Evolutionary conservation across 2,888 invertebrate genomes (phyloP).

Genomic region (Ophion costatus): DNA sequence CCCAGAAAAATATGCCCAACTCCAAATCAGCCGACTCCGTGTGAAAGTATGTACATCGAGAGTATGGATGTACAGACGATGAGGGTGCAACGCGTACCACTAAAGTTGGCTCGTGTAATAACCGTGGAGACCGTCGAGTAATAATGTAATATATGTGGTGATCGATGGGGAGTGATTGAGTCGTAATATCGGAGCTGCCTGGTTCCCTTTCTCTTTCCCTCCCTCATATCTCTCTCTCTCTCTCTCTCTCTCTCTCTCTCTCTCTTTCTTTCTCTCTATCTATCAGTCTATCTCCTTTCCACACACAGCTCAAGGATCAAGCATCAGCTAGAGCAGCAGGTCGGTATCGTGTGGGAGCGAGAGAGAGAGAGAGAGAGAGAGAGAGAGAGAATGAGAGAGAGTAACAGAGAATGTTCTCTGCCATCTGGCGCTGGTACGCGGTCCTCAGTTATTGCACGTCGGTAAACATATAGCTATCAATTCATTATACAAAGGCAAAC

Average conservation of each 20-base stretch:
- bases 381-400: conserved; percentile 22
- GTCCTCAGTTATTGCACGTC: conserved; percentile 76
- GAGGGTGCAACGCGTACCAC: conserved; percentile 39
- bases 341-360: conserved; percentile 49
- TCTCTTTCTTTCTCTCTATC: too few relatives aligned
- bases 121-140: conserved; percentile 73
- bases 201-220: conserved; percentile 21
- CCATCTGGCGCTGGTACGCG: conserved; percentile 70
- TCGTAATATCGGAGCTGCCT: conserved; percentile 77
- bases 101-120: conserved; percentile 64
- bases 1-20: not conserved
- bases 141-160: conserved; percentile 79
- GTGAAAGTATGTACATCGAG: conserved; percentile 18
- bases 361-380: conserved; percentile 16
- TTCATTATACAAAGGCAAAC: conserved; percentile 74
- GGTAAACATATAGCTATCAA: conserved; percentile 77
- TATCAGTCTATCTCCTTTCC: conserved; percentile 31
- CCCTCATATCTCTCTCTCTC: conserved; percentile 19
- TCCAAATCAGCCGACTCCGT: not conserved
- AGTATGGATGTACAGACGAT: conserved; percentile 13
- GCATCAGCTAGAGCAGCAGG: conserved; percentile 47
- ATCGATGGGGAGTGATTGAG: conserved; percentile 81
- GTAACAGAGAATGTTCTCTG: conserved; percentile 56
- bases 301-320: conserved; percentile 51
- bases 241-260: conserved; percentile 35